Evolutionary conservation across 2,797 vertebrate genomes (phyloP).

Genomic region (Manis crassicaudata): DNA sequence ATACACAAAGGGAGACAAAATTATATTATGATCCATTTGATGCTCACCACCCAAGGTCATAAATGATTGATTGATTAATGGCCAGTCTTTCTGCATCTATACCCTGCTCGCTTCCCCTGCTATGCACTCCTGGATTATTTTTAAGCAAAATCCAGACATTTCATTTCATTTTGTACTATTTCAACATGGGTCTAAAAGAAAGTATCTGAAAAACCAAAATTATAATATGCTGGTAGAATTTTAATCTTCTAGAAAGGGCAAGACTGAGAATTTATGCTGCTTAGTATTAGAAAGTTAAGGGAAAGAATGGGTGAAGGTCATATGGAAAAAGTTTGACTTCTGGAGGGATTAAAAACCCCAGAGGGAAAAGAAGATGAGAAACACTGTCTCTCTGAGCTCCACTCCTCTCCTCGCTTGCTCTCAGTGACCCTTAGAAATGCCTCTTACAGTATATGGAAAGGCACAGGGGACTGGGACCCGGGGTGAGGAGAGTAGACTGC

Average conservation of each 20-base stretch:
- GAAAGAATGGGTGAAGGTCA: neutral
- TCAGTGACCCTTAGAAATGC: neutral
- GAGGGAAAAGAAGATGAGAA: neutral
- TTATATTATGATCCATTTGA: neutral
- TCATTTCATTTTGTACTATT: neutral
- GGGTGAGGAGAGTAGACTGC: neutral
- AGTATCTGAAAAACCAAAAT: neutral
- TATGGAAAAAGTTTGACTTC: neutral
- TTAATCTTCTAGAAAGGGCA: neutral
- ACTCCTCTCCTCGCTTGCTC: neutral
- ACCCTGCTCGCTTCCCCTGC: neutral
- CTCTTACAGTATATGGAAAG: neutral
- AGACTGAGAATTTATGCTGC: neutral
- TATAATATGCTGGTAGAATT: neutral
- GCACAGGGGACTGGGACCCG: neutral
- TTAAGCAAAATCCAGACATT: neutral
- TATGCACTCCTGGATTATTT: neutral
- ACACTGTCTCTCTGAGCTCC: neutral
- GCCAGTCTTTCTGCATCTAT: neutral
- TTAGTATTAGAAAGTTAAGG: neutral
- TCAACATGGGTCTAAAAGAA: neutral
- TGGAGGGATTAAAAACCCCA: neutral
- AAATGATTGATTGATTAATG: neutral
- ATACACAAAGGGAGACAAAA: neutral
- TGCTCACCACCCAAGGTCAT: neutral